Conservation (phyloP, 2,888 invertebrate species). For the Parelbella ahira region DNA sequence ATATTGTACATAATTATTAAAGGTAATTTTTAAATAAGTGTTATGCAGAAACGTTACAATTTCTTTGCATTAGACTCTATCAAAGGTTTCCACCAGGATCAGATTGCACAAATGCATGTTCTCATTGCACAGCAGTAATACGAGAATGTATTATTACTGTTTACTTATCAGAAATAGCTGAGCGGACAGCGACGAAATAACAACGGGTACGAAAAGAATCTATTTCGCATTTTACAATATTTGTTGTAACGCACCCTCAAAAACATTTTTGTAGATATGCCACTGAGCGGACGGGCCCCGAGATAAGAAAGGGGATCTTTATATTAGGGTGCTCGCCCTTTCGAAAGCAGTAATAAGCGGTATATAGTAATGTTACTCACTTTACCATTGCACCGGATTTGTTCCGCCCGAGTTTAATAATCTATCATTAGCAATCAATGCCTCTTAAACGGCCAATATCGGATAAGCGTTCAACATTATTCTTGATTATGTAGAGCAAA, state of each 20-base stretch:
- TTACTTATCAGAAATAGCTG: constrained; percentile 16
- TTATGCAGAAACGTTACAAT: no score
- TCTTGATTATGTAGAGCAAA: constrained; percentile 52
- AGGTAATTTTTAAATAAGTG: no score
- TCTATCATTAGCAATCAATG: constrained; percentile 21
- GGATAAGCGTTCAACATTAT: constrained; percentile 37
- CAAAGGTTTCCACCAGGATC: constrained; percentile 22
- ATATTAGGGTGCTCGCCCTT: constrained; percentile 16
- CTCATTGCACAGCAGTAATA: constrained; percentile 16
- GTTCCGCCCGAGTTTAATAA: no score
- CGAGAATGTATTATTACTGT: constrained; percentile 18
- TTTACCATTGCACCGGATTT: no score
- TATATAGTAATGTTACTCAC: no score
- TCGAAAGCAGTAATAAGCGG: no score
- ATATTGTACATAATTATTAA: no score
- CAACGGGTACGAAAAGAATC: constrained; percentile 8
- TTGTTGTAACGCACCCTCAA: constrained; percentile 5
- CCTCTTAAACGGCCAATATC: constrained; percentile 26
- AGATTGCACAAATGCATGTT: constrained; percentile 16
- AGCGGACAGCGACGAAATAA: constrained; percentile 3
- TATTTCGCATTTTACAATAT: constrained; percentile 1
- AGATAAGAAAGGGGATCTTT: constrained; percentile 16
- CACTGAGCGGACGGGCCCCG: constrained; percentile 6
- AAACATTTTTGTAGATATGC: constrained; percentile 16
- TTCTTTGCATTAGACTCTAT: neutral